Evolutionary conservation across 2,113 vertebrate genomes (phyloP).

Genomic region (Laticauda colubrina): DNA sequence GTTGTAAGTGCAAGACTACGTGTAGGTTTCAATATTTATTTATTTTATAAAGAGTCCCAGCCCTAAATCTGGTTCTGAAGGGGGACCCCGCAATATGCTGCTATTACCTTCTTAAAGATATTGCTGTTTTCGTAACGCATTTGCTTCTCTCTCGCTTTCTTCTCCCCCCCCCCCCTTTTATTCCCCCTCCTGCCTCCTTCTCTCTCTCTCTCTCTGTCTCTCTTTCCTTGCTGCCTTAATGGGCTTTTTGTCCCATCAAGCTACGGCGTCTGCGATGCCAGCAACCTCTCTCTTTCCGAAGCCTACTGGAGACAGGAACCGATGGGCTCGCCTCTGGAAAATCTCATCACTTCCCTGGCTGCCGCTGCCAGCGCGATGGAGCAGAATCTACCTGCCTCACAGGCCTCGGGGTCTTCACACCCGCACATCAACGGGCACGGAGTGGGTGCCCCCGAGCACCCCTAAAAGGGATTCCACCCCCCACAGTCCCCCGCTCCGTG

Average conservation of each 20-base stretch:
- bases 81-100: neutral
- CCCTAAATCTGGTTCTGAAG: neutral
- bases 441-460: slow-evolving; percentile 68
- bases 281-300: slow-evolving; percentile 90
- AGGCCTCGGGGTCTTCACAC: slow-evolving; percentile 70
- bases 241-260: slow-evolving; percentile 81
- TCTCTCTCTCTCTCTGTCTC: neutral
- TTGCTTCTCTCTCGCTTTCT: slow-evolving; percentile 71
- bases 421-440: slow-evolving; percentile 83
- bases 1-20: neutral
- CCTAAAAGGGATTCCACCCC: slow-evolving; percentile 53
- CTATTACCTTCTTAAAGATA: neutral
- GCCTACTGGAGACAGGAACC: slow-evolving; percentile 85
- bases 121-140: slow-evolving; percentile 66
- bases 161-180: neutral
- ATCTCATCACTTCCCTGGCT: slow-evolving; percentile 70
- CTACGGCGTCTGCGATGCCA: slow-evolving; percentile 91
- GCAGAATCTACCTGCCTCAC: slow-evolving; percentile 56
- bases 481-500: neutral
- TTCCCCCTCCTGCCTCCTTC: neutral
- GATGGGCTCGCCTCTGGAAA: slow-evolving; percentile 73
- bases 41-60: neutral
- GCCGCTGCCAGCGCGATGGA: slow-evolving; percentile 47
- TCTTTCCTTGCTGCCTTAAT: slow-evolving; percentile 48
- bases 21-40: too few relatives aligned